Percentiles rank a stretch among this genome's conserved stretches.
phyloP scores from a whole-genome alignment of 2,113 vertebrate species.

The Mesitornis unicolor region DNA sequence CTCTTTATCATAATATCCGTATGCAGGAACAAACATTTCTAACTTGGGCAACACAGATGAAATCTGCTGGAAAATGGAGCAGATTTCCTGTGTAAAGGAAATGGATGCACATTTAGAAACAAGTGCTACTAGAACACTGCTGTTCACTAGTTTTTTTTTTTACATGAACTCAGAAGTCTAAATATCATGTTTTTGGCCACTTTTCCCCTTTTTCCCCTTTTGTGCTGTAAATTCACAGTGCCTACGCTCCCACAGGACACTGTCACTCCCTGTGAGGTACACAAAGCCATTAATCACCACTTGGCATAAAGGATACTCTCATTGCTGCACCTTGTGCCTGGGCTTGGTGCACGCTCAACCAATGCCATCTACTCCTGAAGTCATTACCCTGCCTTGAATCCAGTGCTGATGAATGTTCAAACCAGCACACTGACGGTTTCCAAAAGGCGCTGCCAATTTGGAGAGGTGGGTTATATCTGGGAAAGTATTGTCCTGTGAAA shows the following conservation, averaged over 20 bases:
- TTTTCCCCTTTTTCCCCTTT: neutral
- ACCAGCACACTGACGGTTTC: neutral
- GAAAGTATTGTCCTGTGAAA: neutral
- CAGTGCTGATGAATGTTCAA: neutral
- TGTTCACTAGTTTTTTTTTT: neutral
- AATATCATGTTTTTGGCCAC: neutral
- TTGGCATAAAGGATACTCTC: neutral
- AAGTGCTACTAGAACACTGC: neutral
- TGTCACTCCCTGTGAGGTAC: neutral
- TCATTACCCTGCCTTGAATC: neutral
- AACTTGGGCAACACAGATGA: neutral
- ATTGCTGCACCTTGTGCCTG: rapidly evolving
- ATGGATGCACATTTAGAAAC: conserved; percentile 3
- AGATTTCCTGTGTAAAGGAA: neutral
- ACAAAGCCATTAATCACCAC: neutral
- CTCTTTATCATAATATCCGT: neutral
- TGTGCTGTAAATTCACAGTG: neutral
- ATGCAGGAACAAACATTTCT: conserved; percentile 9
- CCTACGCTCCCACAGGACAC: neutral
- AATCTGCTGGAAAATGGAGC: neutral
- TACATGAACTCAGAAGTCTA: neutral
- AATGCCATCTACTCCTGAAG: neutral
- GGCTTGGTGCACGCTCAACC: neutral
- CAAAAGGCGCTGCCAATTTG: neutral
- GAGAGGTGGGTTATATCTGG: neutral